phyloP scores from a whole-genome alignment of 2,888 invertebrate genomes.

The Brenthis daphne region DNA sequence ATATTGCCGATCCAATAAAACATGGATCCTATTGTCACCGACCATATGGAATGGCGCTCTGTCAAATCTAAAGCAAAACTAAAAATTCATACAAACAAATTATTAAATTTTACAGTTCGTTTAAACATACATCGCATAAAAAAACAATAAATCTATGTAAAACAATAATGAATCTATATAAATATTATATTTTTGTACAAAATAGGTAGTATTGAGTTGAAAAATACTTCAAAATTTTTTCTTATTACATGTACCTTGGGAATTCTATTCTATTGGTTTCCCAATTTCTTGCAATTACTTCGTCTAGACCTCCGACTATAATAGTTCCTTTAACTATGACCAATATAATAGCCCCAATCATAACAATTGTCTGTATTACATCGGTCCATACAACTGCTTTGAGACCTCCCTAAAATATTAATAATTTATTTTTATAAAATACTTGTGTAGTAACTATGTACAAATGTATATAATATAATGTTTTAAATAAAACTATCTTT shows the following conservation, averaged over 20 bases:
- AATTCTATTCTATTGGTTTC: constrained; percentile 83
- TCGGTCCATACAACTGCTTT: constrained; percentile 89
- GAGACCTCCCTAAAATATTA: constrained; percentile 81
- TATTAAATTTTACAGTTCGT: background rate
- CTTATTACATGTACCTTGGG: constrained; percentile 53
- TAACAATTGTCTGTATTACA: constrained; percentile 85
- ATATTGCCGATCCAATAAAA: constrained; percentile 88
- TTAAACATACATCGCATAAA: no score
- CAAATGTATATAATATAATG: background rate
- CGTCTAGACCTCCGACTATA: constrained; percentile 84
- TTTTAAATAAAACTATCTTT: background rate
- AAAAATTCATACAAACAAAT: constrained; percentile 21
- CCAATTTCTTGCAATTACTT: constrained; percentile 82
- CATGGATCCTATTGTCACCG: constrained; percentile 86
- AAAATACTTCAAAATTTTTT: no score
- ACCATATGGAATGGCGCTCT: constrained; percentile 88
- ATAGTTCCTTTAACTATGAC: constrained; percentile 84
- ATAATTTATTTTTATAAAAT: background rate
- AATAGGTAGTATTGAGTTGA: no score
- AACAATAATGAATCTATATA: no score
- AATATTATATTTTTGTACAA: no score
- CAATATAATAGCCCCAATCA: constrained; percentile 86
- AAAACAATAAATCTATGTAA: no score
- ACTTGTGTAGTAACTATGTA: no score
- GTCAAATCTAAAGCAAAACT: constrained; percentile 86